Evolutionary conservation across 1,140 invertebrate species (phyloP), one percentile per base, ranked within the genome.

Genomic region (Drosophila setifemur): DNA sequence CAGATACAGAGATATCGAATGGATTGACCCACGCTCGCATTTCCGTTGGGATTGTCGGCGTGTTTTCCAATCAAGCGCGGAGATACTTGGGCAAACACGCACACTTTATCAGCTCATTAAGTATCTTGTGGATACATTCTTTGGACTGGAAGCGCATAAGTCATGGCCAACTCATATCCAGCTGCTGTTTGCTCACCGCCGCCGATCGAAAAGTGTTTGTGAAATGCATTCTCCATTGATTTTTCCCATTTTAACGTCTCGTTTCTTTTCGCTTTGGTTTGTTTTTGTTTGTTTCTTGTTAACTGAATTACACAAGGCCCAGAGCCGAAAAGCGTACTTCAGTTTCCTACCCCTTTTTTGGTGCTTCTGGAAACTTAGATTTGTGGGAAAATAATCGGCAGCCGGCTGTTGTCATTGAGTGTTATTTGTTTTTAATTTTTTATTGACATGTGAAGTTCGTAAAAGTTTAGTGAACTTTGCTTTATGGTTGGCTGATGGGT

Each of bases 361-460:
- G 14, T 72, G 68, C 67, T 72, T 71, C 74, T 85, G 66, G 54
- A 83, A 85, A 79, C 63, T 73, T 79, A 71, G 79, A 83, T 86
- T 85, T 73, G 79, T 83, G 79, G 79, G 79, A 83, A 83, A 74
- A 79, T 73, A 64, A 23, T 19, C 28, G 31, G 26, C 53, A 16
- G 57, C 29, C 26, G 18, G 37, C 40, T 40, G 33, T 68, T 74
- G 70, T 83, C 79, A 85, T 74, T 74, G 79, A 71, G 74, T 85
- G 85, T 85, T 83, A 83, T 85, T 83, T 83, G 79, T 85, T 85
- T 83, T 83, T 83, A 83, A 83, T 85, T 85, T 85, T 83, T 83
- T 83, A 83, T 83, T 83, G 79, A 85, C 79, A 83, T 83, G 79
- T 83, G 79, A 83, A 83, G 79, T 83, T 85, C 37, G 81, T 85